Evolutionary conservation across 2,888 invertebrate species (phyloP).

Genomic region (Agriopis leucophaearia): DNA sequence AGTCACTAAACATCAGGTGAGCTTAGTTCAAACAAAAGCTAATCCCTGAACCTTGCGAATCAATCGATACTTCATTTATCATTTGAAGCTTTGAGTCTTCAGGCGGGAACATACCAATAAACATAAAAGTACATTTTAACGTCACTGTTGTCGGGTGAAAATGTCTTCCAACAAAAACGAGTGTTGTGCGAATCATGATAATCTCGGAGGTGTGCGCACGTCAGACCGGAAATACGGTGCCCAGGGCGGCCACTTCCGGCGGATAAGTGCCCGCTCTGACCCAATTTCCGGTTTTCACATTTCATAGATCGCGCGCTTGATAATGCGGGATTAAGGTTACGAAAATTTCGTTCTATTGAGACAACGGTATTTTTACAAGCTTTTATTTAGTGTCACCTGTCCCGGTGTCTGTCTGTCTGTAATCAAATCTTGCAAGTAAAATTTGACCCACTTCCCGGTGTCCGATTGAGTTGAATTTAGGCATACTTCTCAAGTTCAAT

Average conservation of each 20-base stretch:
- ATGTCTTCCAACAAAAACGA: slow-evolving; percentile 25
- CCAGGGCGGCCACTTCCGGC: slow-evolving; percentile 76
- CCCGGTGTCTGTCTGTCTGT: too few relatives aligned
- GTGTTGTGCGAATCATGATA: slow-evolving; percentile 49
- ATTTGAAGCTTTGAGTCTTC: neutral
- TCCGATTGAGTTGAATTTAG: neutral
- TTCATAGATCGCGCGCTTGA: slow-evolving; percentile 72
- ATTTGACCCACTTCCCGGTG: too few relatives aligned
- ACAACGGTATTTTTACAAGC: neutral
- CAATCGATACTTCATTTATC: too few relatives aligned
- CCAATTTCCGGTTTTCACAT: slow-evolving; percentile 82
- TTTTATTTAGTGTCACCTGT: too few relatives aligned
- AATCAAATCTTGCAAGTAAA: too few relatives aligned
- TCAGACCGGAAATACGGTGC: slow-evolving; percentile 80
- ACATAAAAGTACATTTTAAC: neutral
- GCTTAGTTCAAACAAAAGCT: too few relatives aligned
- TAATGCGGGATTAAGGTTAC: slow-evolving; percentile 54
- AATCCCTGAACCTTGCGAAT: too few relatives aligned
- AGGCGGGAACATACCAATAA: too few relatives aligned
- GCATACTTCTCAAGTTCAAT: too few relatives aligned
- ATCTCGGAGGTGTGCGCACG: slow-evolving; percentile 71
- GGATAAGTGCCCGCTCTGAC: slow-evolving; percentile 77
- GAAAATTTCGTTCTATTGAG: slow-evolving; percentile 21
- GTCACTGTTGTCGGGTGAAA: neutral
- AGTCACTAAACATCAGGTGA: too few relatives aligned